phyloP scores from a whole-genome alignment of 2,797 vertebrate species.

The Phoebastria nigripes region DNA sequence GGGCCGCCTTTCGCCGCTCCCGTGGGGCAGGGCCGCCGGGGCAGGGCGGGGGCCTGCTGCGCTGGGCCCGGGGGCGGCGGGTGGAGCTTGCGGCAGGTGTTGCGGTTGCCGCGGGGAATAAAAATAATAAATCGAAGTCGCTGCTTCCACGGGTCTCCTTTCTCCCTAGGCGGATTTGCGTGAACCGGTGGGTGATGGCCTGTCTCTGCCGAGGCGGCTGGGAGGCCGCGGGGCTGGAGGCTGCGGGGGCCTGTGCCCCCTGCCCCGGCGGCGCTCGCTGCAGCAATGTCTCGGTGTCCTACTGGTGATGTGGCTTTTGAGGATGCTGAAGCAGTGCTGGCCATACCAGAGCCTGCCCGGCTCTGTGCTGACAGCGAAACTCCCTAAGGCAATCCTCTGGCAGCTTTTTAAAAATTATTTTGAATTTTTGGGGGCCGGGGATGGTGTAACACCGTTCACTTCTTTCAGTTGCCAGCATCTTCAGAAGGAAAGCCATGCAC shows the following conservation, averaged over 20 bases:
- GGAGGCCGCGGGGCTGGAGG: background rate
- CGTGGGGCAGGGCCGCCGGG: accelerated
- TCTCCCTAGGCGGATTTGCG: accelerated
- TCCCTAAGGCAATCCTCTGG: too few species aligned
- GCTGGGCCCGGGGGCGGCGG: background rate
- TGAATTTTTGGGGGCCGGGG: accelerated
- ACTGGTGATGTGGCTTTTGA: accelerated
- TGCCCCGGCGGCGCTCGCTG: background rate
- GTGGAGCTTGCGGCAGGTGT: accelerated
- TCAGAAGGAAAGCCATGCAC: accelerated
- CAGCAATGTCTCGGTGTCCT: background rate
- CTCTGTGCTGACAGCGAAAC: accelerated
- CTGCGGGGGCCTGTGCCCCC: background rate
- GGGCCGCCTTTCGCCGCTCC: too few species aligned
- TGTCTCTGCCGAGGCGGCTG: too few species aligned
- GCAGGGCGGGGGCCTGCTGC: background rate
- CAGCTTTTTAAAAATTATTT: background rate
- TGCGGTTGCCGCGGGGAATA: background rate
- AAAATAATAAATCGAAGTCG: background rate
- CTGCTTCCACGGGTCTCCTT: accelerated
- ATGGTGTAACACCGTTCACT: accelerated
- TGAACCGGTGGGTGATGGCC: background rate
- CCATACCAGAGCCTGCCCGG: accelerated
- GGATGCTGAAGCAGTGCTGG: background rate
- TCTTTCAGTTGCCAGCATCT: background rate